Conservation (phyloP, 2,113 vertebrate species). For the Nerophis ophidion region DNA sequence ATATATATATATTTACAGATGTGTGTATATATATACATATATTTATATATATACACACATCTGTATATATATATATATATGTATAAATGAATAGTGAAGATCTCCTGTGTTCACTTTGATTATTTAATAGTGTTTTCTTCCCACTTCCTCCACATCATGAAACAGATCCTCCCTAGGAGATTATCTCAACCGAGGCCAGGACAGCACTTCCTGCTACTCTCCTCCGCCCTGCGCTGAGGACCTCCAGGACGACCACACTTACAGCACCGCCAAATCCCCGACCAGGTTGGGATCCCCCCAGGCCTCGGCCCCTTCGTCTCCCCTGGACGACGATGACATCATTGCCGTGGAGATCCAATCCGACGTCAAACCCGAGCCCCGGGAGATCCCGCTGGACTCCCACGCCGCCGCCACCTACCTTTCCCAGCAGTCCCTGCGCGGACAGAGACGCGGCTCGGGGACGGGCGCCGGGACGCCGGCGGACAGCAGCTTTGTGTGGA, state of each 20-base stretch:
- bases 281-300: conserved; percentile 65
- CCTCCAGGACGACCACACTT: conserved; percentile 94
- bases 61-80: too few species aligned
- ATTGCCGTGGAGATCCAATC: conserved; percentile 71
- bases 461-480: conserved; percentile 50
- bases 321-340: conserved; percentile 77
- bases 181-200: conserved; percentile 82
- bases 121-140: not conserved
- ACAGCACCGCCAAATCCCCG: conserved; percentile 88
- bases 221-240: conserved; percentile 83
- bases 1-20: too few species aligned
- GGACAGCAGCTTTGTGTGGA: conserved; percentile 84
- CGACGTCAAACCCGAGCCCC: conserved; percentile 79
- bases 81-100: too few species aligned
- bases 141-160: conserved; percentile 19
- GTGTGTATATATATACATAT: too few species aligned
- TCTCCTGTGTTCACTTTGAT: too few species aligned
- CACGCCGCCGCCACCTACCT: conserved; percentile 72
- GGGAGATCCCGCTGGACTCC: conserved; percentile 83
- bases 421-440: conserved; percentile 75
- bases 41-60: too few species aligned
- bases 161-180: conserved; percentile 73
- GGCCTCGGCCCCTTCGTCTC: conserved; percentile 40
- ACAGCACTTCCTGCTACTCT: conserved; percentile 81
- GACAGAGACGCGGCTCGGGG: conserved; percentile 68